Evolutionary conservation across 2,888 invertebrate species (phyloP).

Genomic region (Plemyria rubiginata): DNA sequence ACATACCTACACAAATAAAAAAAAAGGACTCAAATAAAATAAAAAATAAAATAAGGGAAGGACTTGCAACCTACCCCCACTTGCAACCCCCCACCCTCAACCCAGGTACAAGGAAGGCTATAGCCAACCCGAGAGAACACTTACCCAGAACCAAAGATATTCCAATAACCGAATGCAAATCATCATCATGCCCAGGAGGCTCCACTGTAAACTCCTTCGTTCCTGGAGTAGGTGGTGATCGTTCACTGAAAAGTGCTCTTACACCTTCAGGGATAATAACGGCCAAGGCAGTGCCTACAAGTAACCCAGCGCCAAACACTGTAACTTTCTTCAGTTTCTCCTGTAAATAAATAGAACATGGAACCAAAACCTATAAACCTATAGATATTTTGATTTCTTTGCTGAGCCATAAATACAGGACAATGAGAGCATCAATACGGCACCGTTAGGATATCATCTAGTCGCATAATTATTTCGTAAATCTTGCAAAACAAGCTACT

Average conservation of each 20-base stretch:
- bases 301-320: slow-evolving; percentile 97
- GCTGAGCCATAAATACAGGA: no score
- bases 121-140: no score
- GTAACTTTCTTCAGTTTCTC: slow-evolving; percentile 97
- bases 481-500: slow-evolving; percentile 23
- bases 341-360: slow-evolving; percentile 76
- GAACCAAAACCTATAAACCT: neutral
- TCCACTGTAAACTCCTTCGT: slow-evolving; percentile 63
- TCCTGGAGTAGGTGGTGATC: slow-evolving; percentile 56
- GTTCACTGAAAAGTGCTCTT: slow-evolving; percentile 88
- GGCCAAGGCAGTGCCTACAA: slow-evolving; percentile 98
- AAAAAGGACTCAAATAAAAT: no score
- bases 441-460: slow-evolving; percentile 7
- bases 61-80: no score
- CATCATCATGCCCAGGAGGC: slow-evolving; percentile 71
- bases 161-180: slow-evolving; percentile 94
- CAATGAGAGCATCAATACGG: neutral
- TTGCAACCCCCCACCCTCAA: no score
- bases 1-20: no score
- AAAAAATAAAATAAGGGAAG: no score
- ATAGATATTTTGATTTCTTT: no score
- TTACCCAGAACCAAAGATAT: slow-evolving; percentile 93
- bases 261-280: slow-evolving; percentile 99
- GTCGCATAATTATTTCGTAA: slow-evolving; percentile 28
- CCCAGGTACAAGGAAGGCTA: no score